Percentiles rank a stretch among this genome's conserved stretches.
phyloP scores from a whole-genome alignment of 2,797 vertebrate species.

The Australoheros facetus region DNA sequence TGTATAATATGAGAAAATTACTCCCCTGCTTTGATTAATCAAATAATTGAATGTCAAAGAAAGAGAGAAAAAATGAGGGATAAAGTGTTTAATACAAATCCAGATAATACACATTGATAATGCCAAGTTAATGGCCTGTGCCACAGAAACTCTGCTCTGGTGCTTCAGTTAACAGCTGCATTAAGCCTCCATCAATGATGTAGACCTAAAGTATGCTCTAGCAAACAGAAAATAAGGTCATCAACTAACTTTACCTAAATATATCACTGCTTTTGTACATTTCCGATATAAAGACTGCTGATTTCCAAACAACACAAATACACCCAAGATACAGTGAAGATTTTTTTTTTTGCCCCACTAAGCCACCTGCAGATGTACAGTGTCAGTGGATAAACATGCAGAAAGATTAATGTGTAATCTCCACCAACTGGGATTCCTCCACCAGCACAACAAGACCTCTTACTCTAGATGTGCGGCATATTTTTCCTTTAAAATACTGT shows the following conservation, averaged over 20 bases:
- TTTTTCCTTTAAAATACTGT: not conserved
- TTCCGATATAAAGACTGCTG: not conserved
- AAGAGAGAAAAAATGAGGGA: not conserved
- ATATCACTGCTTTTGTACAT: not conserved
- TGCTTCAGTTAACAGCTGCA: not conserved
- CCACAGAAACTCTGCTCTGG: not conserved
- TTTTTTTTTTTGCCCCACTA: accelerated
- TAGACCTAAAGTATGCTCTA: accelerated
- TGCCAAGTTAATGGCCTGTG: conserved; percentile 9
- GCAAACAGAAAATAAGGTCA: not conserved
- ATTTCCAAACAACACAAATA: not conserved
- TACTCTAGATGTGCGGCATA: not conserved
- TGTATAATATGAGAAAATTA: not conserved
- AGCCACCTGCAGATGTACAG: not conserved
- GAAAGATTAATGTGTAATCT: not conserved
- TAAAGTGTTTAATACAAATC: not conserved
- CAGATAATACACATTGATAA: not conserved
- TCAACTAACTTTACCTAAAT: not conserved
- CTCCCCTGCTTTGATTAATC: not conserved
- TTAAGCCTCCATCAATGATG: not conserved
- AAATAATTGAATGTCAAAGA: not conserved
- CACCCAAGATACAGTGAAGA: not conserved
- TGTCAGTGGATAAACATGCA: not conserved
- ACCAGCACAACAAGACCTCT: not conserved
- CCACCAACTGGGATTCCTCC: not conserved